Conservation (phyloP, 2,113 vertebrate genomes). For the Hydrochoerus hydrochaeris region DNA sequence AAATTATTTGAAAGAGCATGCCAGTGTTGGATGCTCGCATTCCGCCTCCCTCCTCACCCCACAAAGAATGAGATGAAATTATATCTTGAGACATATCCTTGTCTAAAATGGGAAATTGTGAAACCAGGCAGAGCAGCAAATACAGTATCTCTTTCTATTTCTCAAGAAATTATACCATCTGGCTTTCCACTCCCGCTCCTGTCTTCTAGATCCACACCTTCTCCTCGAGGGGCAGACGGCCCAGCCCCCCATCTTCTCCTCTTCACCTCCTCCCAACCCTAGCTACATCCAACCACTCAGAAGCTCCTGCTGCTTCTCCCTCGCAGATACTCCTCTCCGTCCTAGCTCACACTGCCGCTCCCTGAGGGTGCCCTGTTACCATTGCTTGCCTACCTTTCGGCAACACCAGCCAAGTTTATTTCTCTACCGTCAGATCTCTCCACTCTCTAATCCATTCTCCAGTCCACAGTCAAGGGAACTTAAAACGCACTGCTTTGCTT, state of each 20-base stretch:
- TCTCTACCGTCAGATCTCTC: neutral
- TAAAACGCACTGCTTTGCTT: slow-evolving; percentile 16
- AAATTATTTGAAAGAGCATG: slow-evolving; percentile 52
- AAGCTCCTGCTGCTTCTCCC: neutral
- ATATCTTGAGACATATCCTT: slow-evolving; percentile 1
- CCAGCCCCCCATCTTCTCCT: neutral
- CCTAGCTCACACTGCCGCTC: neutral
- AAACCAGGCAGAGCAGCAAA: slow-evolving; percentile 33
- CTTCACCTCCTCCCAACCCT: neutral
- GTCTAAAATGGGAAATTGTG: slow-evolving; percentile 65
- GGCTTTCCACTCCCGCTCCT: neutral
- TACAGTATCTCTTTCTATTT: slow-evolving; percentile 57
- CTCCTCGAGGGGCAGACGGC: neutral
- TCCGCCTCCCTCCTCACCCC: slow-evolving; percentile 56
- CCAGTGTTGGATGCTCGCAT: neutral
- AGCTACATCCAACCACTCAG: neutral
- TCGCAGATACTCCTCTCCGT: neutral
- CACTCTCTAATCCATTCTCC: neutral
- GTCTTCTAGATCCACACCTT: neutral
- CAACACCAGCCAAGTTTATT: neutral
- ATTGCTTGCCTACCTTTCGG: neutral
- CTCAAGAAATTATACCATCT: slow-evolving; percentile 56
- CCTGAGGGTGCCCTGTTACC: neutral
- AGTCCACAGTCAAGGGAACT: neutral
- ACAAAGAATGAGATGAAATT: slow-evolving; percentile 53